Evolutionary conservation across 2,888 invertebrate species (phyloP), one percentile per base, ranked within the genome.

Genomic region (Artemia sinica): DNA sequence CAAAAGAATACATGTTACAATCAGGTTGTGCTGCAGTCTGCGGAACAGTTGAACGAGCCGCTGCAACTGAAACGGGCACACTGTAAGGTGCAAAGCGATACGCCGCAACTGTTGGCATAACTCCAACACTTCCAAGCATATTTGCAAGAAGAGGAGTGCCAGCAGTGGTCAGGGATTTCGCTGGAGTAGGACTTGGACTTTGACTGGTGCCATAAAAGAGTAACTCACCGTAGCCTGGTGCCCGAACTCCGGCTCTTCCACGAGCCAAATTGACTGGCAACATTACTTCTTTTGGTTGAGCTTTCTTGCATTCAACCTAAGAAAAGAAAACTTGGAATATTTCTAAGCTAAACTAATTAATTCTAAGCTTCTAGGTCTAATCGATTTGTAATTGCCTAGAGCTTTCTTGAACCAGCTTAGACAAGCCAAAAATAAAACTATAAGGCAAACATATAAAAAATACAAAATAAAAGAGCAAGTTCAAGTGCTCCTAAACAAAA

Each of bases 241-340:
- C 91, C 82, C 92, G 88, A 76, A 91, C 91, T 77, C 91, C 90
- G 79, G 91, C 91, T 80, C 92, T 86, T 82, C 91, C 92, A 84
- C 92, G 92, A 77, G 91, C 91, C 83, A 92, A 82, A 81, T 91
- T 92, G 75, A 91, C 89, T 77, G 97, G 97, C 78, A 97, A 86
- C 98, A 98, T 98, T 77, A 98, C 97, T 84, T 98, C 98, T 84
- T 98, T 98, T 73, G 98, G 98, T 83, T 98, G 98, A 78, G 98
- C 98, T 82, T 97, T 97, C 86, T 97, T 97, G 84, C 96, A 96
- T 84, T 97, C 97, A 83, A 97, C 96, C 96, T 97, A 83, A 65
- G 82, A 81, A 74, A 7, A 50, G 50, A 71, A 68, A 70, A 70
- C 9, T 18, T n/a, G 49, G 49, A n/a, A 14, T 14, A n/a, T 18